Evolutionary conservation across 2,888 invertebrate species (phyloP).

Genomic region (Baccha elongata): DNA sequence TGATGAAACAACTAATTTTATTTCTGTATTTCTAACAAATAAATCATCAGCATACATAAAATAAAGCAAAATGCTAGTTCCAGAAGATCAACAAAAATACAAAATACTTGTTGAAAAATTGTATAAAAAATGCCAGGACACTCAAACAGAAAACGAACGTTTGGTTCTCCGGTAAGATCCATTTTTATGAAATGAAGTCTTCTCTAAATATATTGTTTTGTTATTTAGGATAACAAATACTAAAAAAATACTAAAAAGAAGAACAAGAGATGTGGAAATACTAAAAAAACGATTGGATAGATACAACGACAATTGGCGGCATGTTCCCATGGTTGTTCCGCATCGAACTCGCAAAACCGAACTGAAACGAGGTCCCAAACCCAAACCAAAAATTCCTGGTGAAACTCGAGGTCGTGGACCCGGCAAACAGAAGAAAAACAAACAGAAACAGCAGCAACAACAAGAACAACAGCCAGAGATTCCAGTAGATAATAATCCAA

Average conservation of each 20-base stretch:
- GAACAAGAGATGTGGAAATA: conserved; percentile 79
- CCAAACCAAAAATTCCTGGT: conserved; percentile 76
- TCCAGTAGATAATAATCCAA: conserved; percentile 1
- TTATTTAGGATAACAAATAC: conserved; percentile 79
- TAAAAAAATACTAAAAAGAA: conserved; percentile 79
- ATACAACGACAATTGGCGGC: conserved; percentile 81
- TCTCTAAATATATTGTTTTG: not conserved
- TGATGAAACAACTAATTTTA: too few species aligned
- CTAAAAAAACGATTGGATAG: conserved; percentile 80
- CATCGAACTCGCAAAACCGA: conserved; percentile 81
- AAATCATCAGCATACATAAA: too few species aligned
- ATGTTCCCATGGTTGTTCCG: conserved; percentile 79
- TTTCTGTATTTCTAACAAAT: too few species aligned
- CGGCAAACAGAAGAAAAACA: conserved; percentile 47
- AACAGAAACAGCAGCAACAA: conserved; percentile 31
- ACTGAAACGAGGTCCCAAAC: conserved; percentile 81
- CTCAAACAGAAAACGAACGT: conserved; percentile 81
- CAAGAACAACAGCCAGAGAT: not conserved
- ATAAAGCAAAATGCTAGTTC: conserved; percentile 77
- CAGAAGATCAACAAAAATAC: conserved; percentile 77
- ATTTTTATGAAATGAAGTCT: not conserved
- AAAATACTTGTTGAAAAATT: conserved; percentile 79
- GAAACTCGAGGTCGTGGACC: conserved; percentile 63
- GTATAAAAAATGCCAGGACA: conserved; percentile 78
- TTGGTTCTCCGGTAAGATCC: conserved; percentile 78